A percentile compares a stretch with the other conserved stretches of the same genome.
Evolutionary conservation across 1,140 invertebrate genomes (phyloP).

Genomic region (Anoplolepis gracilipes): DNA sequence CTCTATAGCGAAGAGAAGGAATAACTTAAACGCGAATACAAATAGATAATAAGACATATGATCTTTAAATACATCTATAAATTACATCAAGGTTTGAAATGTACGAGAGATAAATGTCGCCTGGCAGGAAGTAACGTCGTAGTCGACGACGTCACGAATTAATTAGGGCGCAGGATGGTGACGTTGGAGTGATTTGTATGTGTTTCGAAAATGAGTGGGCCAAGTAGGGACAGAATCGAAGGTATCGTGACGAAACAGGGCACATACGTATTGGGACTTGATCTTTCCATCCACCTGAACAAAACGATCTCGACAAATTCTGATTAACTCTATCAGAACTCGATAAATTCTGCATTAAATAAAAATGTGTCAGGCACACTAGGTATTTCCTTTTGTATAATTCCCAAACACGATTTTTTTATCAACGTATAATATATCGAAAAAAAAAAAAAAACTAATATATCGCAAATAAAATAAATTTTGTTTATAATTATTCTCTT

Average conservation of each 20-base stretch:
- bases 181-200: constrained; percentile 80
- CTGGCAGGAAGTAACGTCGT: constrained; percentile 69
- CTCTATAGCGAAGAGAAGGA: neutral
- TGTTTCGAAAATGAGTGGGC: constrained; percentile 80
- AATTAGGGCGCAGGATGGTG: constrained; percentile 75
- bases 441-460: too few species aligned
- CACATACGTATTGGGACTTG: constrained; percentile 78
- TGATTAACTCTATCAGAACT: too few species aligned
- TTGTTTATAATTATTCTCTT: too few species aligned
- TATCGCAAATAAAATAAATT: too few species aligned
- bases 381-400: neutral
- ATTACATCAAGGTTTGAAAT: neutral
- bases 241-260: constrained; percentile 65
- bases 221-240: constrained; percentile 59
- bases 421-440: too few species aligned
- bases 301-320: neutral
- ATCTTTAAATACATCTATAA: neutral
- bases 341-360: neutral
- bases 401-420: neutral
- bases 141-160: constrained; percentile 80
- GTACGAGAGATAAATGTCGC: constrained; percentile 65
- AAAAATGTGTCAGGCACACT: neutral
- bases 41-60: neutral
- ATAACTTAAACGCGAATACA: neutral
- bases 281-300: constrained; percentile 55